Percentiles rank a stretch among this genome's conserved stretches.
Conservation (phyloP, 2,113 vertebrate species). For the Paramormyrops kingsleyae region DNA sequence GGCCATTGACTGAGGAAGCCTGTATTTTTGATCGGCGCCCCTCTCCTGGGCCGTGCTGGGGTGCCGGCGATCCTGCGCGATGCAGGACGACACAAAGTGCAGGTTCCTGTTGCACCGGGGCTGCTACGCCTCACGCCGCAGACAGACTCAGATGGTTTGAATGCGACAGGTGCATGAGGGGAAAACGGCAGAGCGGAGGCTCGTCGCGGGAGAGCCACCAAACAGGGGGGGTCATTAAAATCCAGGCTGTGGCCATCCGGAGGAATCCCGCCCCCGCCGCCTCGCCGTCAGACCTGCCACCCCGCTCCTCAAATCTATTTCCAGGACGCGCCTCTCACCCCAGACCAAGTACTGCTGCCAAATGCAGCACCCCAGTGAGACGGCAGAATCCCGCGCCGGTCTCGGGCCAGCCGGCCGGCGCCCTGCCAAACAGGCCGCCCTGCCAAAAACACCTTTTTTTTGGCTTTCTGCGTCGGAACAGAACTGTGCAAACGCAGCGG, state of each 20-base stretch:
- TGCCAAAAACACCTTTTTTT: constrained; percentile 3
- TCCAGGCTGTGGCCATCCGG: neutral
- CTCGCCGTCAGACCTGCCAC: neutral
- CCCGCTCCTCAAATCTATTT: neutral
- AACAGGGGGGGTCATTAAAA: neutral
- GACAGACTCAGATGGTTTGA: neutral
- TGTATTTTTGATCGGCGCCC: neutral
- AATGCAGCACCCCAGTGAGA: constrained; percentile 1
- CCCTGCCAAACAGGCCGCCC: neutral
- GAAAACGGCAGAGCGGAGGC: neutral
- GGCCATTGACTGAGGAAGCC: neutral
- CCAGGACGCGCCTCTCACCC: neutral
- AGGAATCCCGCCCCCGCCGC: neutral
- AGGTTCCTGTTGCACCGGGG: neutral
- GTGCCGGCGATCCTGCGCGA: too few species aligned
- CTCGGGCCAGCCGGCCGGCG: neutral
- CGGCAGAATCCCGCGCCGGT: neutral
- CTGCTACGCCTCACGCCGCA: neutral
- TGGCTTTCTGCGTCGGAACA: neutral
- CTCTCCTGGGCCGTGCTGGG: neutral
- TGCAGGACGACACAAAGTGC: neutral
- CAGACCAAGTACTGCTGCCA: neutral
- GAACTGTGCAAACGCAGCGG: neutral
- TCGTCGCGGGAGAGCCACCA: neutral
- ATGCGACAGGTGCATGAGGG: neutral